These are phyloP conservation scores for Papilio helenus DNA, from an alignment of 1,140 invertebrate species.

Conservation along the genomic window DNA sequence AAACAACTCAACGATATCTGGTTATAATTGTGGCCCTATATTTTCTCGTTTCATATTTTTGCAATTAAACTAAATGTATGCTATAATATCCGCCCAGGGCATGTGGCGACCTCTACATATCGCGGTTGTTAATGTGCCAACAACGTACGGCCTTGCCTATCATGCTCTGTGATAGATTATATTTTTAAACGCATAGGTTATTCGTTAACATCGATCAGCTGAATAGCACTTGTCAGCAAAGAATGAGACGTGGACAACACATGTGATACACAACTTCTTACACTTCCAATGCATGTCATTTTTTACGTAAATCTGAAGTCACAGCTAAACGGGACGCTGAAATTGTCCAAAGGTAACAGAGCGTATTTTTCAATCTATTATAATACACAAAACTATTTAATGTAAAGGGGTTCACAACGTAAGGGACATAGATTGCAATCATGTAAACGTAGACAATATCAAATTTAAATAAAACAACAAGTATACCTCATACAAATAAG, in stretches of 20 bases:
- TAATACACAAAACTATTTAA: no score
- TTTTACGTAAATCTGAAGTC: neutral
- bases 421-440: no score
- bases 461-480: no score
- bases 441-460: no score
- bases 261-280: neutral
- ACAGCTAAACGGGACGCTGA: no score
- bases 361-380: no score
- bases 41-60: neutral
- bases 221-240: neutral
- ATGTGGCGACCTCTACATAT: conserved; percentile 18
- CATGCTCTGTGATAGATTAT: conserved; percentile 30
- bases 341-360: no score
- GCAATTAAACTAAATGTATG: neutral
- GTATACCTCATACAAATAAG: no score
- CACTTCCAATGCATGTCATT: neutral
- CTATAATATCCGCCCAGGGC: conserved; percentile 10
- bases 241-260: neutral
- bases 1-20: no score
- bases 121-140: conserved; percentile 21
- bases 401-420: no score
- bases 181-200: conserved; percentile 32
- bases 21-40: neutral
- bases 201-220: conserved; percentile 25
- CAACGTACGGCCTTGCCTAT: conserved; percentile 8